These are phyloP conservation scores for Metridium senile DNA, from an alignment of 92 coral and sea anemone species.

Conservation along the genomic window DNA sequence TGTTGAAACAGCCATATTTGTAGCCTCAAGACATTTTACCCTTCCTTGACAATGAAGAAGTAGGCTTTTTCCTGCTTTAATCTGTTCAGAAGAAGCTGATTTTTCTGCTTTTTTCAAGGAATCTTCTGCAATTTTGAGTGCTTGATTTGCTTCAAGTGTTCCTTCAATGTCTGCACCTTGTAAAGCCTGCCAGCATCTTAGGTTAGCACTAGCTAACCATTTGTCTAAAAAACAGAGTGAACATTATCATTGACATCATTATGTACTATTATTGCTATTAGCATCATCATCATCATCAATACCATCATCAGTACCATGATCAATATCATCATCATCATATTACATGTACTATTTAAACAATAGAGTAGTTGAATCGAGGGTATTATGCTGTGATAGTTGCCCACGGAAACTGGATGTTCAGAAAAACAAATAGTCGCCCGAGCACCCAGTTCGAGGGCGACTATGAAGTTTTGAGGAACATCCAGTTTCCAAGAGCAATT, in stretches of 20 bases:
- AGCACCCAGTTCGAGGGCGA: too few species aligned
- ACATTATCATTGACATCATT: background rate
- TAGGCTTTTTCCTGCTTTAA: slow-evolving; percentile 36
- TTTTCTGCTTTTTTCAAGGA: slow-evolving; percentile 38
- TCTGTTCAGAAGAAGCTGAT: slow-evolving; percentile 7
- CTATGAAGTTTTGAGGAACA: too few species aligned
- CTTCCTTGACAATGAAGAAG: slow-evolving; percentile 40
- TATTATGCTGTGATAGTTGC: too few species aligned
- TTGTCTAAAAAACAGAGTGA: slow-evolving; percentile 15
- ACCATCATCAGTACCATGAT: background rate
- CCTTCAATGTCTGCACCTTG: slow-evolving; percentile 53
- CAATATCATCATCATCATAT: background rate
- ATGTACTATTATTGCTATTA: background rate
- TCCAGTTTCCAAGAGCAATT: too few species aligned
- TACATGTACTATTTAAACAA: too few species aligned
- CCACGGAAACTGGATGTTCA: too few species aligned
- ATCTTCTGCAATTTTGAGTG: slow-evolving; percentile 39
- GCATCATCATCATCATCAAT: background rate
- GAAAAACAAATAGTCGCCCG: too few species aligned
- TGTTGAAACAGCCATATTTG: background rate
- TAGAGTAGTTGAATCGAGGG: too few species aligned
- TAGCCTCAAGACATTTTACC: slow-evolving; percentile 12
- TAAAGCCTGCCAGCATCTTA: slow-evolving; percentile 69
- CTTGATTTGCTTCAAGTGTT: slow-evolving; percentile 31
- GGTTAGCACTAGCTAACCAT: slow-evolving; percentile 49